These are phyloP conservation scores for Protonemura montana DNA, from an alignment of 2,888 invertebrate genomes.

Conservation along the genomic window DNA sequence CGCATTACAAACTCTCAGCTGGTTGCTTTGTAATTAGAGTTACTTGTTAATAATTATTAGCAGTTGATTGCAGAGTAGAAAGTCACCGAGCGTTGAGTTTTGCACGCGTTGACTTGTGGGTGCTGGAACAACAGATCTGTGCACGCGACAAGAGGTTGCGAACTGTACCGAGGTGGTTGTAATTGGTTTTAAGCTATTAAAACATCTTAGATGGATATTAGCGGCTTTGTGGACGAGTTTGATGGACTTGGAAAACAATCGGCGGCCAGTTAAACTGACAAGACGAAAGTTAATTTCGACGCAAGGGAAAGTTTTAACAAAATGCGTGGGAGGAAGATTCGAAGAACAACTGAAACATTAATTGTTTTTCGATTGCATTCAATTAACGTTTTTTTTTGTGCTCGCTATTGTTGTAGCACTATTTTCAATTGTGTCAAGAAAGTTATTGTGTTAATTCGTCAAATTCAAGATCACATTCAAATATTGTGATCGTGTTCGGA, in stretches of 20 bases:
- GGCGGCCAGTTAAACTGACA: not conserved
- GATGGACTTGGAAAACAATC: not conserved
- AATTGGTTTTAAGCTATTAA: no score
- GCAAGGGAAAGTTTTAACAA: not conserved
- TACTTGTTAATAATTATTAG: not conserved
- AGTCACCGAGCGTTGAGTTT: not conserved
- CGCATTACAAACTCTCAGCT: not conserved
- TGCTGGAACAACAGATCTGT: not conserved
- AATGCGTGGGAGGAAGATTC: not conserved
- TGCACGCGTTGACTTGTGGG: not conserved
- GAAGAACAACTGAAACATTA: not conserved
- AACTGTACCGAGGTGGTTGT: no score
- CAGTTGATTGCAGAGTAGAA: not conserved
- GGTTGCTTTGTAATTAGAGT: not conserved
- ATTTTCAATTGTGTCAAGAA: not conserved
- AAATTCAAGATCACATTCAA: conserved; percentile 12
- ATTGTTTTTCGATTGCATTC: not conserved
- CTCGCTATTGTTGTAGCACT: not conserved
- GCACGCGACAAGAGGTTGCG: not conserved
- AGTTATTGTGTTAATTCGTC: not conserved
- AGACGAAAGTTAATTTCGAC: not conserved
- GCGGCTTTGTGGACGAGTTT: not conserved
- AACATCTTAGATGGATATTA: not conserved
- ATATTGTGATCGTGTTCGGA: not conserved
- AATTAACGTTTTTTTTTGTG: not conserved